Percentiles rank a stretch among this genome's conserved stretches.
phyloP scores from a whole-genome alignment of 1,140 invertebrate species.

The Uloborus diversus region DNA sequence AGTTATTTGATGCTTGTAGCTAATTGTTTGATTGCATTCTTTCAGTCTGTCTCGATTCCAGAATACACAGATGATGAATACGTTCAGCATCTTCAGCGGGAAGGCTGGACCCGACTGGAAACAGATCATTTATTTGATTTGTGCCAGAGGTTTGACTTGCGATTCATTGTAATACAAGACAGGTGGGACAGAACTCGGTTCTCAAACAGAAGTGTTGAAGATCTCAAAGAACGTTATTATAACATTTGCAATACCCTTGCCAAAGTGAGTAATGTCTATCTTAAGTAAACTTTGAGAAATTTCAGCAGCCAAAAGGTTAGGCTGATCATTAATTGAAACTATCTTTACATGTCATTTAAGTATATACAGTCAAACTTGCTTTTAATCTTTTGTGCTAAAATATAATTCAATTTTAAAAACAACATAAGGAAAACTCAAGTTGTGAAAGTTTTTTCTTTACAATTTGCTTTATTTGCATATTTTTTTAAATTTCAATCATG shows the following conservation, averaged over 20 bases:
- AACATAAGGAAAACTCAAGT: too few species aligned
- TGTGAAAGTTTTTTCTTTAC: too few species aligned
- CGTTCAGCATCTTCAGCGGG: conserved; percentile 81
- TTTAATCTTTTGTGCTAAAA: too few species aligned
- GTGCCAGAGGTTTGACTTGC: conserved; percentile 85
- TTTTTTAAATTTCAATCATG: too few species aligned
- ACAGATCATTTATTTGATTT: conserved; percentile 96
- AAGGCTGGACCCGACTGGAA: conserved; percentile 90
- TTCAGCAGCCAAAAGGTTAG: too few species aligned
- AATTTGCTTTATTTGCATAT: too few species aligned
- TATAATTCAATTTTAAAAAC: too few species aligned
- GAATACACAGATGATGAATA: conserved; percentile 93
- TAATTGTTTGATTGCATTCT: conserved; percentile 36
- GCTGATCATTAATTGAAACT: too few species aligned
- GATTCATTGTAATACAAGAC: conserved; percentile 87
- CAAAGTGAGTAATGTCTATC: conserved; percentile 67
- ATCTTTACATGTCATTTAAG: too few species aligned
- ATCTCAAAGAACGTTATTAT: conserved; percentile 91
- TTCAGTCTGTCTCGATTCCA: conserved; percentile 84
- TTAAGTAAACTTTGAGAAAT: too few species aligned
- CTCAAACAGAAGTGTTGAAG: conserved; percentile 83
- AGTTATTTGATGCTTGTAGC: not conserved
- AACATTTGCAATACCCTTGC: conserved; percentile 69
- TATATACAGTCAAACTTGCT: too few species aligned
- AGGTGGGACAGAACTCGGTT: conserved; percentile 62